Conservation (phyloP, 2,113 vertebrate genomes). For the Oenanthe melanoleuca region DNA sequence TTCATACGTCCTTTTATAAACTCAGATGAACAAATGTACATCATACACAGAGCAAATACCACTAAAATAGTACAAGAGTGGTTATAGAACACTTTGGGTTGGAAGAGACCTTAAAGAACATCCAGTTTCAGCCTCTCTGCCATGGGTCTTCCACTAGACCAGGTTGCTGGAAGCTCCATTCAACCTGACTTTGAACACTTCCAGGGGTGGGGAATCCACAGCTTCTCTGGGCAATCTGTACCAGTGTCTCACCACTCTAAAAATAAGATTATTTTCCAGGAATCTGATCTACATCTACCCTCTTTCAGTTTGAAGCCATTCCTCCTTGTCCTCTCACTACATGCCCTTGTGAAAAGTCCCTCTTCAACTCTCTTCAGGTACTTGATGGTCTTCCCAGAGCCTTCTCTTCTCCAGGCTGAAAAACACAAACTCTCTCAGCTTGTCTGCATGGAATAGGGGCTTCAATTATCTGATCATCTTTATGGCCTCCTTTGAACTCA, state of each 20-base stretch:
- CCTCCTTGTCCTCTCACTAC: not conserved
- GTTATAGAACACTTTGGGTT: not conserved
- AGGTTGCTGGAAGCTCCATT: not conserved
- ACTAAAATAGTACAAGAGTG: not conserved
- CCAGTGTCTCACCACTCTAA: not conserved
- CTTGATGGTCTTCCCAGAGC: not conserved
- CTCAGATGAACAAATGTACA: not conserved
- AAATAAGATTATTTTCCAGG: not conserved
- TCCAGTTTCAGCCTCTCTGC: not conserved
- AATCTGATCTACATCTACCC: not conserved
- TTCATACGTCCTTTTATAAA: not conserved
- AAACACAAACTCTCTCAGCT: not conserved
- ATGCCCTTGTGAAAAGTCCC: not conserved
- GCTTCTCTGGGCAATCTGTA: not conserved
- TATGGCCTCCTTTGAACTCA: fast-evolving
- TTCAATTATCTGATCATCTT: not conserved
- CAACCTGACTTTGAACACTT: not conserved
- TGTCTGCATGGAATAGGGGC: not conserved
- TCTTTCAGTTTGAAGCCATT: not conserved
- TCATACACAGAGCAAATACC: not conserved
- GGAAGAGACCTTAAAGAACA: not conserved
- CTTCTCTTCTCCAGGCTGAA: not conserved
- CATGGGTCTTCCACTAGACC: not conserved
- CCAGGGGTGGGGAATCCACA: not conserved
- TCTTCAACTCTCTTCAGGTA: not conserved